phyloP scores from a whole-genome alignment of 2,888 invertebrate species.

The Cataglyphis albicans region DNA sequence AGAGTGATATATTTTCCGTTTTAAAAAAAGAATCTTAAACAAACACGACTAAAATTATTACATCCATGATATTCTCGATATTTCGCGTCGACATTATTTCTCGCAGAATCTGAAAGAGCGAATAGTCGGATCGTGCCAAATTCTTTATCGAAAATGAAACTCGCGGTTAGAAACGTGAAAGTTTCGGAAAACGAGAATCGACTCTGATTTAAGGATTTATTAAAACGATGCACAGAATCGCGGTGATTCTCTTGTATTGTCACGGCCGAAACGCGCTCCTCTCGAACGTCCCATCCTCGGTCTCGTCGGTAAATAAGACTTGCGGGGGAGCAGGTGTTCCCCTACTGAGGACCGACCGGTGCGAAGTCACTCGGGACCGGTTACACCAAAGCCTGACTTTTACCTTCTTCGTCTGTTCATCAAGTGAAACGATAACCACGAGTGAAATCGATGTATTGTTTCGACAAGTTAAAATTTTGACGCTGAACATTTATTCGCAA shows the following conservation, averaged over 20 bases:
- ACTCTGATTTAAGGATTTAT: not conserved
- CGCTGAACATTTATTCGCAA: not conserved
- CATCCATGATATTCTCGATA: no score
- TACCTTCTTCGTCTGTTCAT: constrained; percentile 13
- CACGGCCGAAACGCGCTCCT: not conserved
- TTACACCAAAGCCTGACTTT: constrained; percentile 32
- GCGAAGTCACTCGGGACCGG: constrained; percentile 53
- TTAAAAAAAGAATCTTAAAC: not conserved
- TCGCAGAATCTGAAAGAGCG: not conserved
- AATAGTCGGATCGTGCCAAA: not conserved
- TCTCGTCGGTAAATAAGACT: constrained; percentile 35
- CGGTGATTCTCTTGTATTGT: not conserved
- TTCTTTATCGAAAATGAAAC: constrained; percentile 59
- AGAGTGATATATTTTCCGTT: not conserved
- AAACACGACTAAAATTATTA: no score
- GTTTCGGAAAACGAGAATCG: constrained; percentile 35
- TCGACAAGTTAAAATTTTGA: not conserved
- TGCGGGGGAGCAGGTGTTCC: constrained; percentile 69
- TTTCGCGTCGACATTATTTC: not conserved
- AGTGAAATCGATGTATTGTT: constrained; percentile 10
- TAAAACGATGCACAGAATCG: not conserved
- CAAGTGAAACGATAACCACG: not conserved
- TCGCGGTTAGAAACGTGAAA: constrained; percentile 38
- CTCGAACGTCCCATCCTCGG: constrained; percentile 9
- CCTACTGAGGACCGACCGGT: constrained; percentile 51